Percentiles rank a stretch among this genome's conserved stretches.
These are phyloP conservation scores for Campoplex nolae DNA, from an alignment of 2,888 invertebrate species.

Conservation along the genomic window DNA sequence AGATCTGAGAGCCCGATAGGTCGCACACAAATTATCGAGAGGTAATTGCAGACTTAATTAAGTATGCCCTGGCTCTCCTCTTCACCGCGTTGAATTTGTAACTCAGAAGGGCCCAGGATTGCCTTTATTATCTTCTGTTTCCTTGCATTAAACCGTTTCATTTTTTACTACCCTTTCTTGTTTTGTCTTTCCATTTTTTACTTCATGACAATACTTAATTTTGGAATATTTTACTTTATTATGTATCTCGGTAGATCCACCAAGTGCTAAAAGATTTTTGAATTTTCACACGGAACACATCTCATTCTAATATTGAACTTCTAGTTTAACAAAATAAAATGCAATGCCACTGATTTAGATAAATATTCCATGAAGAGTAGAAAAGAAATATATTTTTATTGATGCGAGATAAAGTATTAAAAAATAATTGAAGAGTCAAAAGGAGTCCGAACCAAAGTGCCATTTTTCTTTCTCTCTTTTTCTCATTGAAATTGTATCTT, in stretches of 20 bases:
- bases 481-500: conserved; percentile 11
- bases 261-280: neutral
- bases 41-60: conserved; percentile 80
- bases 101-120: conserved; percentile 47
- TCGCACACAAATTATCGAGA: conserved; percentile 77
- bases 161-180: neutral
- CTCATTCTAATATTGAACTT: neutral
- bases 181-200: neutral
- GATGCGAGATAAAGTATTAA: neutral
- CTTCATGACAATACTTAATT: neutral
- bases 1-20: conserved; percentile 75
- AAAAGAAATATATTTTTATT: neutral
- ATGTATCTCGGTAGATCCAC: neutral
- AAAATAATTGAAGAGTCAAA: conserved; percentile 1
- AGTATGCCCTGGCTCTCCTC: conserved; percentile 51
- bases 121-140: conserved; percentile 38
- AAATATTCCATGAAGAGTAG: neutral
- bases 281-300: neutral
- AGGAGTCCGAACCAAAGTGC: neutral
- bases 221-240: neutral
- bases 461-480: neutral
- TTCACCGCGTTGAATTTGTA: conserved; percentile 56
- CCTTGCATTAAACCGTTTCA: conserved; percentile 37
- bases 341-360: neutral
- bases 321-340: neutral